These are phyloP conservation scores for Garra rufa DNA, from an alignment of 2,113 vertebrate genomes.

Conservation along the genomic window DNA sequence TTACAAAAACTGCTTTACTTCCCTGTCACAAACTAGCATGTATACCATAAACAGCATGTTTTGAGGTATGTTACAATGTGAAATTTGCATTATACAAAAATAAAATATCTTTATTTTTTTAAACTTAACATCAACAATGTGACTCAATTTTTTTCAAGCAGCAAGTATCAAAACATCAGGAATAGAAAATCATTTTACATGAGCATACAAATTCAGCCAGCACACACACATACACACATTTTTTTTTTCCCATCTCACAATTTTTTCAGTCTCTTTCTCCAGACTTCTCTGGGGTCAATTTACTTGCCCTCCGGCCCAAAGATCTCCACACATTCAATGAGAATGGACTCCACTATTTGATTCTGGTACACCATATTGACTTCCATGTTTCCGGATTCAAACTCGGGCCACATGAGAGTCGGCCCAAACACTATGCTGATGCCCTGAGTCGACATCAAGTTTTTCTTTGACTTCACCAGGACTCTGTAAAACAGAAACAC, in stretches of 20 bases:
- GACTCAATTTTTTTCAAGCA: neutral
- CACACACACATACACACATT: neutral
- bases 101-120: too few species aligned
- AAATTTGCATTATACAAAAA: slow-evolving; percentile 14
- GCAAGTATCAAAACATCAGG: neutral
- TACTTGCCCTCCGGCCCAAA: slow-evolving; percentile 76
- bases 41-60: slow-evolving; percentile 13
- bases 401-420: slow-evolving; percentile 90
- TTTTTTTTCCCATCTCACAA: neutral
- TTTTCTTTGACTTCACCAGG: slow-evolving; percentile 83
- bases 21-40: neutral
- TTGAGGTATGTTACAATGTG: neutral
- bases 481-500: slow-evolving; percentile 78
- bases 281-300: neutral
- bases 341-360: slow-evolving; percentile 92
- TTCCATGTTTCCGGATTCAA: slow-evolving; percentile 89
- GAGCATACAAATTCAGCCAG: neutral
- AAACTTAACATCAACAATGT: too few species aligned
- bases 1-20: slow-evolving; percentile 1
- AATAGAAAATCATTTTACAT: neutral
- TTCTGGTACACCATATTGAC: slow-evolving; percentile 96
- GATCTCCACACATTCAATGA: slow-evolving; percentile 84
- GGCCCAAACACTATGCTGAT: slow-evolving; percentile 95
- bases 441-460: slow-evolving; percentile 94
- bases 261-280: slow-evolving; percentile 8